These are phyloP conservation scores for Beroe ovata DNA, from an alignment of 37 sponge, comb jelly and placozoan species.

Conservation along the genomic window DNA sequence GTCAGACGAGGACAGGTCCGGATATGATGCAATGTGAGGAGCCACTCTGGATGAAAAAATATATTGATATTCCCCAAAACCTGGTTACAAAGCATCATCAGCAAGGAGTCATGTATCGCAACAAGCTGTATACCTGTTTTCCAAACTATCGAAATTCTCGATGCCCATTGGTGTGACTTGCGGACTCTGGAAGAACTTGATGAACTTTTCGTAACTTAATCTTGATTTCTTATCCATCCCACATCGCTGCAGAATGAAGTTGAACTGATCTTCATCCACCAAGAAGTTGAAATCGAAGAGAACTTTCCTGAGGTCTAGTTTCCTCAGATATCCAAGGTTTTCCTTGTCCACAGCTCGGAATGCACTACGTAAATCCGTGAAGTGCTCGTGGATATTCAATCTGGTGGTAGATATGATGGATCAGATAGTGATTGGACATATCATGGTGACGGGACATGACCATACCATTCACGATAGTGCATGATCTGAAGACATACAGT, in stretches of 20 bases:
- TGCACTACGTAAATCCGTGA: background rate
- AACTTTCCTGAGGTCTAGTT: constrained; percentile 27
- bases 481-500: no score
- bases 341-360: constrained; percentile 27
- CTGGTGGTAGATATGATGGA: constrained; percentile 5
- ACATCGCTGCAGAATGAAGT: constrained; percentile 36
- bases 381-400: constrained; percentile 62
- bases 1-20: constrained; percentile 25
- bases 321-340: constrained; percentile 37
- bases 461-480: no score
- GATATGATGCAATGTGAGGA: constrained; percentile 48
- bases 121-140: constrained; percentile 43
- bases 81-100: no score
- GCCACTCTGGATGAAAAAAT: constrained; percentile 28
- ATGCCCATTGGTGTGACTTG: constrained; percentile 6
- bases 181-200: constrained; percentile 48
- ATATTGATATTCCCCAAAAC: no score
- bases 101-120: no score
- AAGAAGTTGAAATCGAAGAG: constrained; percentile 60
- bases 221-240: constrained; percentile 58
- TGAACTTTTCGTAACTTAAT: constrained; percentile 61
- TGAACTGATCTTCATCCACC: constrained; percentile 60
- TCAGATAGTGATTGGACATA: background rate
- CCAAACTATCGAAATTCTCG: constrained; percentile 32
- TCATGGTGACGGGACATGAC: no score